Evolutionary conservation across 2,888 invertebrate genomes (phyloP).

Genomic region (Petrolisthes manimaculis): DNA sequence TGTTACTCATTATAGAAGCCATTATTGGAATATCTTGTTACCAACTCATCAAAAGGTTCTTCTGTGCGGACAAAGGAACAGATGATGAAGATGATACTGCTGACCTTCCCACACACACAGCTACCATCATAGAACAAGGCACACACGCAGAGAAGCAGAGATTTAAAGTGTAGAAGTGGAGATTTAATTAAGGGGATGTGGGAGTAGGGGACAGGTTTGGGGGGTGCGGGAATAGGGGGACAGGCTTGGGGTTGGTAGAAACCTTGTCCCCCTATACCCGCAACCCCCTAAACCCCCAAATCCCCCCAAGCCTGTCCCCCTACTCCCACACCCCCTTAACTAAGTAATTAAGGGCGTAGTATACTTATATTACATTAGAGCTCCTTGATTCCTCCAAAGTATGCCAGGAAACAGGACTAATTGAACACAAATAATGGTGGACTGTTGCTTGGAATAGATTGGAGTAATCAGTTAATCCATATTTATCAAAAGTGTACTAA

Average conservation of each 20-base stretch:
- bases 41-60: conserved; percentile 7
- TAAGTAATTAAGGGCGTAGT: too few relatives aligned
- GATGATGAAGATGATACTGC: background rate
- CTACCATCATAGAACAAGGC: background rate
- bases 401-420: too few relatives aligned
- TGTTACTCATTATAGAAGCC: conserved; percentile 4
- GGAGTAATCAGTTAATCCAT: too few relatives aligned
- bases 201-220: background rate
- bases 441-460: too few relatives aligned
- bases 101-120: background rate
- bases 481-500: too few relatives aligned
- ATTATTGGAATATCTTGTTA: background rate
- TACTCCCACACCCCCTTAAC: too few relatives aligned
- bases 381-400: too few relatives aligned
- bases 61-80: background rate
- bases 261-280: too few relatives aligned
- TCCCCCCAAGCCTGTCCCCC: too few relatives aligned
- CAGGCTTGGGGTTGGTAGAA: background rate
- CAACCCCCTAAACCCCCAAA: too few relatives aligned
- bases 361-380: too few relatives aligned
- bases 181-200: background rate
- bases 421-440: too few relatives aligned
- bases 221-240: background rate
- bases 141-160: conserved; percentile 19
- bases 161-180: background rate